phyloP scores from a whole-genome alignment of 1,140 invertebrate genomes.

The Papilio polyxenes region DNA sequence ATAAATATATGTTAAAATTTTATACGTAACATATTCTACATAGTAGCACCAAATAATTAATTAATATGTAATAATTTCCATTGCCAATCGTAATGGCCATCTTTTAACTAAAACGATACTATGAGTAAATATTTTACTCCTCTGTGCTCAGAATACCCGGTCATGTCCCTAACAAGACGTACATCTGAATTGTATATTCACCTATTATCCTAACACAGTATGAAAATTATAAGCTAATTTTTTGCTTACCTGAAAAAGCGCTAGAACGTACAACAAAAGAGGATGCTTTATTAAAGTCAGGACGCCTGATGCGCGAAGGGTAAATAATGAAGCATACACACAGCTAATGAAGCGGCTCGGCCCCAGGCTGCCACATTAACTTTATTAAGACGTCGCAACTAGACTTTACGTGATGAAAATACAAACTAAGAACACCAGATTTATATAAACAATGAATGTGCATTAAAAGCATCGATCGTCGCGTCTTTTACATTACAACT shows the following conservation, averaged over 20 bases:
- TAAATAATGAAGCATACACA: conserved; percentile 37
- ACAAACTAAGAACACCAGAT: not conserved
- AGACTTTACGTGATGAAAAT: conserved; percentile 35
- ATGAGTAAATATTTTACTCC: no score
- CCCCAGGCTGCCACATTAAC: conserved; percentile 35
- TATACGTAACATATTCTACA: not conserved
- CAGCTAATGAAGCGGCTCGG: conserved; percentile 33
- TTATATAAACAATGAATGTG: not conserved
- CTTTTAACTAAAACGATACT: not conserved
- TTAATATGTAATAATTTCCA: not conserved
- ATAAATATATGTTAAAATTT: not conserved
- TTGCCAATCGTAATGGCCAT: not conserved
- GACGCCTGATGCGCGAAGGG: conserved; percentile 25
- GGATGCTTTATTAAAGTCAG: conserved; percentile 26
- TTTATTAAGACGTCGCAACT: conserved; percentile 37
- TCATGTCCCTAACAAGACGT: not conserved
- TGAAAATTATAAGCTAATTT: not conserved
- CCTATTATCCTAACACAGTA: not conserved
- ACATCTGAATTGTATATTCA: not conserved
- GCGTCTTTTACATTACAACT: not conserved
- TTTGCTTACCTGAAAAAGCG: conserved; percentile 9
- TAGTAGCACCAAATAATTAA: not conserved
- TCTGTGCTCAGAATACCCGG: not conserved
- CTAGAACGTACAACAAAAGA: conserved; percentile 10
- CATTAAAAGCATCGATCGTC: not conserved